phyloP scores from a whole-genome alignment of 2,797 vertebrate genomes.

The Erethizon dorsatum region DNA sequence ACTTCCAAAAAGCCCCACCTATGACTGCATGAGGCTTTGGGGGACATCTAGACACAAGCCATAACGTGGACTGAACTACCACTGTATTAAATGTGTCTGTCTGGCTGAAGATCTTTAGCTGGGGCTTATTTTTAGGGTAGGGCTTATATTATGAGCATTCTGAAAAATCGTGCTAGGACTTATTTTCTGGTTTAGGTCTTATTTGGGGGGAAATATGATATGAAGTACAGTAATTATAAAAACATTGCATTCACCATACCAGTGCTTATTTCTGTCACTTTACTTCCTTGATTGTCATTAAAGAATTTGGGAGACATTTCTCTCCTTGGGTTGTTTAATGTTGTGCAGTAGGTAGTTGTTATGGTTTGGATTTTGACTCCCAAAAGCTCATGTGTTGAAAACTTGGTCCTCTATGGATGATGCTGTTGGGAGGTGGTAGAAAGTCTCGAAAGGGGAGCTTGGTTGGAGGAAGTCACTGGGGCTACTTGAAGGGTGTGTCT shows the following conservation, averaged over 20 bases:
- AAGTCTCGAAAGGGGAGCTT: not conserved
- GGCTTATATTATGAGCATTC: not conserved
- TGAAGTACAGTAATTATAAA: not conserved
- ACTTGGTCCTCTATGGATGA: not conserved
- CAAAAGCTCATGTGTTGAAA: not conserved
- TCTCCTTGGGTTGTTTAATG: constrained; percentile 11
- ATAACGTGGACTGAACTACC: not conserved
- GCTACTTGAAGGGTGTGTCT: not conserved
- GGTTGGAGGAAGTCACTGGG: not conserved
- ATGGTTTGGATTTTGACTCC: not conserved
- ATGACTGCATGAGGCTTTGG: too few relatives aligned
- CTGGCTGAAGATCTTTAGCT: not conserved
- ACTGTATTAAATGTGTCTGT: not conserved
- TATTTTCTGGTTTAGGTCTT: not conserved
- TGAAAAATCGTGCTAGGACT: not conserved
- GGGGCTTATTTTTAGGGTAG: too few relatives aligned
- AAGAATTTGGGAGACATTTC: not conserved
- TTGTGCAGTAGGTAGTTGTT: not conserved
- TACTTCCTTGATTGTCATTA: constrained; percentile 12
- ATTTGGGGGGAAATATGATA: not conserved
- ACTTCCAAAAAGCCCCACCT: too few relatives aligned
- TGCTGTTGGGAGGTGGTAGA: not conserved
- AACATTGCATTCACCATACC: not conserved
- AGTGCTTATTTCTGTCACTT: not conserved
- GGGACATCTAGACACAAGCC: too few relatives aligned